Evolutionary conservation across 1,140 invertebrate genomes (phyloP).

Genomic region (Zaprionus ornatus): DNA sequence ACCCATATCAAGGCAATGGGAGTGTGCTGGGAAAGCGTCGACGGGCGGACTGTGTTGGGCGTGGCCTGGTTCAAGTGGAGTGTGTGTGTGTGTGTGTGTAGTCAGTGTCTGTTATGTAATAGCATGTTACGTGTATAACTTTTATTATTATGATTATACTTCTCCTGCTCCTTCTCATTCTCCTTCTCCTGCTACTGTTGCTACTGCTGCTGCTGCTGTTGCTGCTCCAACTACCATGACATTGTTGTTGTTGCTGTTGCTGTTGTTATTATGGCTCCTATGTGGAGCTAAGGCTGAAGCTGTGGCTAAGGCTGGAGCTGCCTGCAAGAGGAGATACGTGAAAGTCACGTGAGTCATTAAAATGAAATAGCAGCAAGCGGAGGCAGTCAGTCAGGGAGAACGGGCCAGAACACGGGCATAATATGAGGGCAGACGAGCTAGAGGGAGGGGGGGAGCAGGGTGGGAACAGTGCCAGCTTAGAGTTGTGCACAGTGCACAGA

Average conservation of each 20-base stretch:
- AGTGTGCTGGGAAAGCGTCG: conserved; percentile 4
- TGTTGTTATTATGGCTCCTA: conserved; percentile 23
- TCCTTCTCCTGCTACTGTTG: conserved; percentile 15
- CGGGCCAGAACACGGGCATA: neutral
- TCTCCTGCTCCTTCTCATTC: conserved; percentile 46
- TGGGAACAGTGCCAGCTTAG: neutral
- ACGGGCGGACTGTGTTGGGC: conserved; percentile 1
- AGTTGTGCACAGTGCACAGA: neutral
- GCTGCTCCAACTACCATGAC: conserved; percentile 32
- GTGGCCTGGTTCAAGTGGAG: conserved; percentile 1
- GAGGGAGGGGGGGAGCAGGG: neutral
- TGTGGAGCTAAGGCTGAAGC: conserved; percentile 18
- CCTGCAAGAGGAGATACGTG: conserved; percentile 63
- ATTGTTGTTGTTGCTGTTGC: conserved; percentile 35
- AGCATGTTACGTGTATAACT: conserved; percentile 80
- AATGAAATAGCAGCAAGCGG: conserved; percentile 71
- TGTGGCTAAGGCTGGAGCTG: conserved; percentile 20
- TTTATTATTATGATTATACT: conserved; percentile 81
- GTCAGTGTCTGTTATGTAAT: conserved; percentile 70
- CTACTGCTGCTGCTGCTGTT: conserved; percentile 27
- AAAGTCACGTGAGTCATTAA: conserved; percentile 82
- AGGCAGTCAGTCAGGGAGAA: conserved; percentile 54
- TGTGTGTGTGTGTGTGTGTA: conserved; percentile 33
- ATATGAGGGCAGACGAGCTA: neutral
- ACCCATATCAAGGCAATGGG: conserved; percentile 43